Conservation (phyloP, 2,797 vertebrate species). For the Chanos chanos region DNA sequence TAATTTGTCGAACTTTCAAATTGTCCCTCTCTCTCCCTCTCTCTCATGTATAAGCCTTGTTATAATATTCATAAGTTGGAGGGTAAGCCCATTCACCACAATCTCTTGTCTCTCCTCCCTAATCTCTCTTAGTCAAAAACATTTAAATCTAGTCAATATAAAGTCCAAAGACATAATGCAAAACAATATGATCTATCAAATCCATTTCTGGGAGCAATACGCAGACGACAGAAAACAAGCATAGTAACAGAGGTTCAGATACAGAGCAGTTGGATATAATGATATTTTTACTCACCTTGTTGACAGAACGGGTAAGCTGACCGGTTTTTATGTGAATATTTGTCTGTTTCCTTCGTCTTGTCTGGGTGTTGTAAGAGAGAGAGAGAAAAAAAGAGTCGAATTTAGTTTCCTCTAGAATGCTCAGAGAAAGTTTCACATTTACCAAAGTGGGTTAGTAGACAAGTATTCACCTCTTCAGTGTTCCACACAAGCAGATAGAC, state of each 20-base stretch:
- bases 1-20: conserved; percentile 83
- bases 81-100: conserved; percentile 52
- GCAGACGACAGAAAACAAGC: neutral
- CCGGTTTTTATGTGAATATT: conserved; percentile 1
- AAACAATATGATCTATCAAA: conserved; percentile 33
- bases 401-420: conserved; percentile 54
- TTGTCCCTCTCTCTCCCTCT: too few relatives aligned
- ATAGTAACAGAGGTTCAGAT: neutral
- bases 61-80: conserved; percentile 85
- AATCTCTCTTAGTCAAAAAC: conserved; percentile 41
- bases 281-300: conserved; percentile 32
- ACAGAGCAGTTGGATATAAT: neutral
- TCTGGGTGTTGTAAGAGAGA: conserved; percentile 8
- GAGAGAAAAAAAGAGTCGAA: neutral
- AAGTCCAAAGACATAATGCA: conserved; percentile 23
- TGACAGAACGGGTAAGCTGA: neutral
- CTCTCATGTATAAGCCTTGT: conserved; percentile 65
- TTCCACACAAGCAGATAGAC: conserved; percentile 52
- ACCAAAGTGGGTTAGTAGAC: conserved; percentile 64
- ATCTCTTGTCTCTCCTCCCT: conserved; percentile 31
- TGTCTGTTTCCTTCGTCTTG: conserved; percentile 1
- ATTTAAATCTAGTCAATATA: conserved; percentile 39
- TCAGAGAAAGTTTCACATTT: conserved; percentile 65
- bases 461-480: conserved; percentile 64
- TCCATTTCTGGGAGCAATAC: conserved; percentile 4